phyloP scores from a whole-genome alignment of 2,888 invertebrate genomes.

The Lasius fuliginosus region DNA sequence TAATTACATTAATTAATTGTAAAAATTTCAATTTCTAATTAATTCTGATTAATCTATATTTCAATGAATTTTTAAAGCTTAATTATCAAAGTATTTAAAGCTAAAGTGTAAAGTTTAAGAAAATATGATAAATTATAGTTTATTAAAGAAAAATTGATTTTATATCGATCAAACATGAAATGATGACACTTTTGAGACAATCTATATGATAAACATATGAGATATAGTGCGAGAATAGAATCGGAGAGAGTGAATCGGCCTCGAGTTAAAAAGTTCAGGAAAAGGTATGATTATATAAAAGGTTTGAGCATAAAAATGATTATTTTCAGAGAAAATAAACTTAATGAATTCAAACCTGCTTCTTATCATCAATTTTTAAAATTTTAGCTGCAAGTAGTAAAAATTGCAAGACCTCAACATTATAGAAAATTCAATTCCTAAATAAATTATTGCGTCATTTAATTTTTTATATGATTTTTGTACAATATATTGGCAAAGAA shows the following conservation, averaged over 20 bases:
- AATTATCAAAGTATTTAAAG: neutral
- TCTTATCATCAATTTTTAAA: neutral
- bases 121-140: neutral
- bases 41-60: neutral
- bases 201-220: neutral
- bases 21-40: neutral
- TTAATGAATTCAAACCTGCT: neutral
- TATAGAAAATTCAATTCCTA: neutral
- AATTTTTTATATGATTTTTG: neutral
- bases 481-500: neutral
- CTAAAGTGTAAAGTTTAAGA: neutral
- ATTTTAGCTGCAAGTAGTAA: neutral
- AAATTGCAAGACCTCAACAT: neutral
- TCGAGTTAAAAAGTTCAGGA: neutral
- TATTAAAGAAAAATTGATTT: neutral
- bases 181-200: neutral
- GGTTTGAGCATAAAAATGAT: constrained; percentile 3
- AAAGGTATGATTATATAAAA: constrained; percentile 15
- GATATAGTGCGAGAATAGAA: neutral
- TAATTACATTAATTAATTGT: neutral
- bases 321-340: neutral
- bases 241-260: constrained; percentile 14
- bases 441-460: neutral
- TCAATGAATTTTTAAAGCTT: neutral
- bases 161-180: constrained; percentile 4